Evolutionary conservation across 2,888 invertebrate genomes (phyloP), one percentile per base, ranked within the genome.

Genomic region (Heliconius aoede): DNA sequence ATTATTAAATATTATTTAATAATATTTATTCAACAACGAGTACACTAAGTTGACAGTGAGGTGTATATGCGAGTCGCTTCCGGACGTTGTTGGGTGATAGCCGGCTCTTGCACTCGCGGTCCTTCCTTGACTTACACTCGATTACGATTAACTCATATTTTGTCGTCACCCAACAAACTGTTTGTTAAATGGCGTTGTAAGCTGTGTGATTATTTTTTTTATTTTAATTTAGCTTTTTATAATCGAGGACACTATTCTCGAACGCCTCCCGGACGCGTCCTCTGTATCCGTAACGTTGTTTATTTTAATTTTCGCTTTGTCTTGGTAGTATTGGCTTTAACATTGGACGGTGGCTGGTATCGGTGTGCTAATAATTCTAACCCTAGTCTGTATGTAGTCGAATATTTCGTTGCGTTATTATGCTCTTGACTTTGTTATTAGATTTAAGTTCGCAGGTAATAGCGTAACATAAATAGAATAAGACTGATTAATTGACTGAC

Each of bases 331-430:
- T 93, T 91, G 91, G 94, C 93, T 91, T 92, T 94, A 92, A 93
- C 91, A 90, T 87, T 87, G 91, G 91, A 88, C 86, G 88, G 86
- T 91, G 90, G 91, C 91, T 91, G 93, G 93, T 87, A 87, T 85
- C 90, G 90, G 90, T 89, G 93, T 94, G 93, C 92, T 94, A 94
- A 94, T 93, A 92, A 83, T 89, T 92, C 93, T 94, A 94, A 94
- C 93, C 90, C 81, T 82, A 86, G 82, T 84, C 84, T 79, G 82
- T 81, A 83, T 86, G 84, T 91, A 89, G 88, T 89, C 86, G 82
- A 87, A 83, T 84, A 85, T 91, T 92, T 84, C 86, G 88, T 92
- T 94, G 91, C 91, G 86, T 86, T 85, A 82, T 91, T 90, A 85
- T 85, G 91, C 90, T 90, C 86, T 83, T 85, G 87, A 88, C 82